Evolutionary conservation across 92 coral and sea anemone genomes (phyloP).

Genomic region (Porites rus): DNA sequence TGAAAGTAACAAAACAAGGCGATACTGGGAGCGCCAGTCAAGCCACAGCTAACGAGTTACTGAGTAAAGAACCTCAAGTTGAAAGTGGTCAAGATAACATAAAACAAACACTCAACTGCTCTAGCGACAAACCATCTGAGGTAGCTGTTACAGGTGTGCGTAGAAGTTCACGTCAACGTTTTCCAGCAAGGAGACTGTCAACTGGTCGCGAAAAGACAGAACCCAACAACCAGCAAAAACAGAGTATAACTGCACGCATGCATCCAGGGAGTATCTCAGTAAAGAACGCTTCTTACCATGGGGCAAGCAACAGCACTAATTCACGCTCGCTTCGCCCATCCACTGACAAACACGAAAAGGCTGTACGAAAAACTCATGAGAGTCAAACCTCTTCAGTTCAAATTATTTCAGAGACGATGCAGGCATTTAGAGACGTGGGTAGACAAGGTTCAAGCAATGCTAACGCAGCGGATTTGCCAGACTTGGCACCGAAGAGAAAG

Average conservation of each 20-base stretch:
- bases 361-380: too few relatives aligned
- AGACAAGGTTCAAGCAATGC: neutral
- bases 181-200: neutral
- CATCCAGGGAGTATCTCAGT: neutral
- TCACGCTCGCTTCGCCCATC: too few relatives aligned
- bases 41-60: neutral
- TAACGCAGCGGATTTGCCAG: neutral
- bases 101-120: neutral
- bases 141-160: neutral
- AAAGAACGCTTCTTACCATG: too few relatives aligned
- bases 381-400: too few relatives aligned
- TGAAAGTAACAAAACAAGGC: too few relatives aligned
- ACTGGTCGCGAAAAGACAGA: neutral
- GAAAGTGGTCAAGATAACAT: neutral
- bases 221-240: neutral
- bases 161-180: constrained; percentile 21
- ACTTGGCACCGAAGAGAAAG: neutral
- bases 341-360: too few relatives aligned
- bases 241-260: neutral
- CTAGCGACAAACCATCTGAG: neutral
- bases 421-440: neutral
- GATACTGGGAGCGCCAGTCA: neutral
- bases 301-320: too few relatives aligned
- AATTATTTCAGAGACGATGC: neutral
- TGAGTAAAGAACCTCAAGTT: neutral